Evolutionary conservation across 2,113 vertebrate genomes (phyloP), one percentile per base, ranked within the genome.

Genomic region (Triplophysa tibetana): DNA sequence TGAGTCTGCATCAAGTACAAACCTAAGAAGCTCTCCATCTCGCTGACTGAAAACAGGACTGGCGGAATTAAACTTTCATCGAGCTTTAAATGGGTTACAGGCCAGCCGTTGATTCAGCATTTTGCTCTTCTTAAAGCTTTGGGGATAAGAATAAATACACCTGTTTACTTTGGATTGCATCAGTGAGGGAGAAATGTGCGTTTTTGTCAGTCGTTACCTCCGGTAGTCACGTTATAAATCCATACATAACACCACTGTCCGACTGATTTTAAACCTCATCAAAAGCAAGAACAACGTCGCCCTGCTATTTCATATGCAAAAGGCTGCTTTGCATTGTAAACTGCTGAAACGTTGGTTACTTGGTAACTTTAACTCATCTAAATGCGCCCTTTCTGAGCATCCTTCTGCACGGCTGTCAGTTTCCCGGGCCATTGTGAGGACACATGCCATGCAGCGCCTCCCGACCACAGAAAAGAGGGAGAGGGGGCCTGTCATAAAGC

Each of bases 41-140:
- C 58, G 16, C 16, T 33, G 83, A 62, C 83, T 23, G 63, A 64
- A 87, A 52, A 81, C 83, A 84, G 83, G 86, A 93, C 91, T 92
- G 93, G 93, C 84, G 70, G 89, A 96, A 93, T 95, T 94, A 96
- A 95, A 94, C 93, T 96, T 96, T 96, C 94, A 95, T 96, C 94
- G 92, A 90, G 86, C 88, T 88, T 89, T 87, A 87, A 85, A 90
- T 89, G 89, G 89, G 89, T 94, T 89, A 92, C 90, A 89, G 91
- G 91, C 91, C 91, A 94, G 90, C 87, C 93, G 94, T 94, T 91
- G 92, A 96, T 94, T 97, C 96, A 97, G 95, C 96, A 90, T 88
- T 94, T 94, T 90, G 88, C 92, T 80, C 73, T 80, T 75, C 82
- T 95, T 91, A 91, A 93, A 93, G 93, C 92, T 91, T 92, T 90